Conservation (phyloP, 1,140 invertebrate species). For the Penaeus chinensis region DNA sequence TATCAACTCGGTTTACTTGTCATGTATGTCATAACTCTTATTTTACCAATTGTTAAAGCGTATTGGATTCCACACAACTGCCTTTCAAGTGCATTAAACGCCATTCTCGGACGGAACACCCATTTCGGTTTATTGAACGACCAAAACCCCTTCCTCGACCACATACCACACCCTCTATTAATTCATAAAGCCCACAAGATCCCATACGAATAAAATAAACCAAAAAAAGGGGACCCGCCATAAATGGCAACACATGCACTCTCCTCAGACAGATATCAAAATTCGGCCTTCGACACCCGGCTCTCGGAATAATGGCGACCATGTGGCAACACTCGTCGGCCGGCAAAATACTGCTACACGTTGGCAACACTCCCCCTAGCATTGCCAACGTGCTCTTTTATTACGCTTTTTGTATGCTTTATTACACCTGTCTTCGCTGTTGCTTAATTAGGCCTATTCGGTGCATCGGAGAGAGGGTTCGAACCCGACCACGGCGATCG, state of each 20-base stretch:
- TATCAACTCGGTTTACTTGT: too few relatives aligned
- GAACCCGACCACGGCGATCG: too few relatives aligned
- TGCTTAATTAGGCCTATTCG: not conserved
- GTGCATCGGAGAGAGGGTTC: not conserved
- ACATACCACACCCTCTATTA: not conserved
- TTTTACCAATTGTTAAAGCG: too few relatives aligned
- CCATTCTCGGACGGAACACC: too few relatives aligned
- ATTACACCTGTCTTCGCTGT: conserved; percentile 20
- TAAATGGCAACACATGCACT: conserved; percentile 33
- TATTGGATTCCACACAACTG: too few relatives aligned
- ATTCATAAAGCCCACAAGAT: not conserved
- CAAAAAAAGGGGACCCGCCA: conserved; percentile 11
- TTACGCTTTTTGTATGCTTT: conserved; percentile 7
- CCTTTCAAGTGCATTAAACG: too few relatives aligned
- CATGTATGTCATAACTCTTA: too few relatives aligned
- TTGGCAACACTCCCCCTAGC: conserved; percentile 39
- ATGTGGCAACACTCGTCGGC: conserved; percentile 36
- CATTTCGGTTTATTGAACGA: not conserved
- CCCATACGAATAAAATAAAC: conserved; percentile 24
- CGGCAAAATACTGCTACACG: conserved; percentile 27
- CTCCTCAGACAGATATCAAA: conserved; percentile 43
- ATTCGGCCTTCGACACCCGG: conserved; percentile 31
- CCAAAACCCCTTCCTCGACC: not conserved
- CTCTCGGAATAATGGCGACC: conserved; percentile 14
- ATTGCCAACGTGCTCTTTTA: conserved; percentile 35